Evolutionary conservation across 2,113 vertebrate genomes (phyloP).

Genomic region (Tringa solitaria): DNA sequence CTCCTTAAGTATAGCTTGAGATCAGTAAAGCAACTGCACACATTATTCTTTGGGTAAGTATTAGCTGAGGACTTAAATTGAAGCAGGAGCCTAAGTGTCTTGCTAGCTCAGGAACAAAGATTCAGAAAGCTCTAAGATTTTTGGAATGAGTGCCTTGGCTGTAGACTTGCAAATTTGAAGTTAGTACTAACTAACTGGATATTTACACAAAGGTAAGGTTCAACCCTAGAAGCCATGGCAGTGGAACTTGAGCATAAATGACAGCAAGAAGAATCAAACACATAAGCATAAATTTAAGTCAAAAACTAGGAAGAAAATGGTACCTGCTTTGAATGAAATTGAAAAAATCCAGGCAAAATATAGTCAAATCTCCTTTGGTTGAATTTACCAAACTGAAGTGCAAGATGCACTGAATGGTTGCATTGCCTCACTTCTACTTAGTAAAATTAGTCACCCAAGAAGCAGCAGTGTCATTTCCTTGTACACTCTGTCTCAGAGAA

Average conservation of each 20-base stretch:
- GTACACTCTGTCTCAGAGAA: not conserved
- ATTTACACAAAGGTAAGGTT: not conserved
- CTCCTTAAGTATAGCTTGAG: not conserved
- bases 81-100: not conserved
- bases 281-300: not conserved
- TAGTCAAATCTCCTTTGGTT: not conserved
- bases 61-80: not conserved
- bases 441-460: not conserved
- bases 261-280: not conserved
- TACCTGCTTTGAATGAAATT: not conserved
- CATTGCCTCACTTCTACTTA: not conserved
- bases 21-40: not conserved
- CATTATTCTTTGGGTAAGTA: not conserved
- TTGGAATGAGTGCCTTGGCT: not conserved
- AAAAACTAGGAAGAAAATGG: not conserved
- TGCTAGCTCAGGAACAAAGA: not conserved
- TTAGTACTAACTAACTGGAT: not conserved
- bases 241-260: not conserved
- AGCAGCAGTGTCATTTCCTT: not conserved
- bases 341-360: not conserved
- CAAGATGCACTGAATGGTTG: not conserved
- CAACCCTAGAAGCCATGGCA: not conserved
- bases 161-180: not conserved
- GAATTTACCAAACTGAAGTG: not conserved
- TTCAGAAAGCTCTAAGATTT: not conserved